Conservation (phyloP, 1,140 invertebrate species). For the Drosophila malerkotliana region DNA sequence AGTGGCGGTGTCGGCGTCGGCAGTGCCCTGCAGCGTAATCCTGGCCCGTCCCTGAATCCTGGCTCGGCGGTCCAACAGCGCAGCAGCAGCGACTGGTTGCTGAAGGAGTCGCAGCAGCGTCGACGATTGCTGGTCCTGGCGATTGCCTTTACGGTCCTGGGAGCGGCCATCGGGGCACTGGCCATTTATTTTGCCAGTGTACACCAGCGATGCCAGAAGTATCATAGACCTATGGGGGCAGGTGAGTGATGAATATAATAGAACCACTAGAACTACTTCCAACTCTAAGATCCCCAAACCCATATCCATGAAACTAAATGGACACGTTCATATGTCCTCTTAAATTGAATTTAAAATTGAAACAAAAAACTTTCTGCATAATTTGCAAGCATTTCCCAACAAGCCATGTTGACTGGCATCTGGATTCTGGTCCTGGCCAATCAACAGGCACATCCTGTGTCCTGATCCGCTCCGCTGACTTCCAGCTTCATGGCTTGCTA, state of each 20-base stretch:
- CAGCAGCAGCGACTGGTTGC: slow-evolving; percentile 67
- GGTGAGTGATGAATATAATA: slow-evolving; percentile 37
- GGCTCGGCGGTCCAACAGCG: slow-evolving; percentile 3
- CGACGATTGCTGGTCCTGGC: slow-evolving; percentile 74
- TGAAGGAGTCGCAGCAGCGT: slow-evolving; percentile 74
- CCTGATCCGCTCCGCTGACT: slow-evolving; percentile 1
- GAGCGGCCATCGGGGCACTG: slow-evolving; percentile 79
- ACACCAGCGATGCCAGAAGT: slow-evolving; percentile 66
- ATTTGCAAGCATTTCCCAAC: neutral
- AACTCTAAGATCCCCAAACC: no score
- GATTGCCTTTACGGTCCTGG: slow-evolving; percentile 76
- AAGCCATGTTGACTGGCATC: neutral
- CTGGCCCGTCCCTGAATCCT: slow-evolving; percentile 10
- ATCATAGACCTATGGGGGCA: slow-evolving; percentile 42
- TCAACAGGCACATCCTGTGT: slow-evolving; percentile 42
- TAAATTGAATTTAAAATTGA: neutral
- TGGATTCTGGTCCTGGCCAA: slow-evolving; percentile 20
- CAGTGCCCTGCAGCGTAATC: slow-evolving; percentile 53
- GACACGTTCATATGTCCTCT: neutral
- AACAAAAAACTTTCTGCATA: neutral
- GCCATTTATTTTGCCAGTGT: slow-evolving; percentile 80
- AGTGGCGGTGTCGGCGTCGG: slow-evolving; percentile 54
- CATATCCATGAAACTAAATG: neutral
- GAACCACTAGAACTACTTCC: no score
- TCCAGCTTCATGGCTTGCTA: slow-evolving; percentile 12